Conservation (phyloP, 1,140 invertebrate species). For the Heliconius eleuchia region DNA sequence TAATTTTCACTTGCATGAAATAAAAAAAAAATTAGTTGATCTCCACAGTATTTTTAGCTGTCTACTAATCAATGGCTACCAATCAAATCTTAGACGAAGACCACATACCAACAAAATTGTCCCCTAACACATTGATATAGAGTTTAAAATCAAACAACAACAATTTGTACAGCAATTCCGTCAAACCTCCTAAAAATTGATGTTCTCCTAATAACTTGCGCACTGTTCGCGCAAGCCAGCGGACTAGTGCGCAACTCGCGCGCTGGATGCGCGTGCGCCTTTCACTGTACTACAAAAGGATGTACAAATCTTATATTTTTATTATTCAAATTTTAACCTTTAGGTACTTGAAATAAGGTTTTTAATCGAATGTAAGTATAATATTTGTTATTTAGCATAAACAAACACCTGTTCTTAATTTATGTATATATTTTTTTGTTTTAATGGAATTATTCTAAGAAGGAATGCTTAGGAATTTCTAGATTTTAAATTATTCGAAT, state of each 20-base stretch:
- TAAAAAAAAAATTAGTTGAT: background rate
- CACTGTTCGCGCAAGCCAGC: slow-evolving; percentile 72
- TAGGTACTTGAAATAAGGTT: background rate
- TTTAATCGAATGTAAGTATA: background rate
- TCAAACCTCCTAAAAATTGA: slow-evolving; percentile 18
- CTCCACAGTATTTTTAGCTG: background rate
- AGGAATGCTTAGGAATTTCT: too few species aligned
- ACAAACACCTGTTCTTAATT: background rate
- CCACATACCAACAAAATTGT: background rate
- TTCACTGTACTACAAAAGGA: background rate
- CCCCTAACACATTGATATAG: background rate
- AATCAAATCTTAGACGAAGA: background rate
- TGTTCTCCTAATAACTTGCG: slow-evolving; percentile 74
- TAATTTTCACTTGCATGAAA: too few species aligned
- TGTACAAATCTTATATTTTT: background rate
- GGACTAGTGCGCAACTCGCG: slow-evolving; percentile 51
- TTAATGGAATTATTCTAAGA: too few species aligned
- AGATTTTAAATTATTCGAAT: too few species aligned
- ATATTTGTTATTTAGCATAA: background rate
- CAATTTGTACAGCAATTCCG: background rate
- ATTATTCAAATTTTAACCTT: background rate
- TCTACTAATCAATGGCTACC: background rate
- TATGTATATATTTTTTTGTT: too few species aligned
- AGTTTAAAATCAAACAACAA: background rate
- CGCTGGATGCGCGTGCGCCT: slow-evolving; percentile 56